Percentiles rank a stretch among this genome's conserved stretches.
Evolutionary conservation across 92 coral and sea anemone species (phyloP).

Genomic region (Desmophyllum pertusum): DNA sequence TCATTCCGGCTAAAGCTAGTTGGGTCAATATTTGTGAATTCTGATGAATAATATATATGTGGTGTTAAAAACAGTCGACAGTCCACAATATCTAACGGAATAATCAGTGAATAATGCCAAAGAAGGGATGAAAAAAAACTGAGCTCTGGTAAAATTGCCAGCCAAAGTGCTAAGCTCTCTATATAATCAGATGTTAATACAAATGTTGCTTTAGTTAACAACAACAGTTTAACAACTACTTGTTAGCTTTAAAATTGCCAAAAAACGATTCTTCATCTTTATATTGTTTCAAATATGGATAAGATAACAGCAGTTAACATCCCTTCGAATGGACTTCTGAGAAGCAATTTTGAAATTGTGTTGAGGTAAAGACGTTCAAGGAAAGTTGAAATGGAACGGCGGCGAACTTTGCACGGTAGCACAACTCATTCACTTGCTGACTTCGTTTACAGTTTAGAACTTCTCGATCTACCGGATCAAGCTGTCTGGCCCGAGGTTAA

Average conservation of each 20-base stretch:
- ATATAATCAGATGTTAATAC: not conserved
- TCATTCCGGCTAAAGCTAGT: not conserved
- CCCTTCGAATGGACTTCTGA: not conserved
- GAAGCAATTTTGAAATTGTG: not conserved
- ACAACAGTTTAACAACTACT: not conserved
- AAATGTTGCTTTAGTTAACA: not conserved
- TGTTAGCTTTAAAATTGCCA: not conserved
- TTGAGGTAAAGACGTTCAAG: not conserved
- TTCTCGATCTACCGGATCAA: not conserved
- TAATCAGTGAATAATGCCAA: too few relatives aligned
- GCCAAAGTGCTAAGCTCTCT: not conserved
- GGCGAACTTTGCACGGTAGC: not conserved
- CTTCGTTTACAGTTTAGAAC: not conserved
- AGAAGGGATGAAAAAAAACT: not conserved
- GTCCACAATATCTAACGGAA: not conserved
- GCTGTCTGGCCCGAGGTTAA: not conserved
- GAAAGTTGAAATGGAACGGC: not conserved
- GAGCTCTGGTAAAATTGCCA: not conserved
- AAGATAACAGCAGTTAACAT: not conserved
- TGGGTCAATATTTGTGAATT: not conserved
- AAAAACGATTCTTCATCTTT: not conserved
- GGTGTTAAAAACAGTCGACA: not conserved
- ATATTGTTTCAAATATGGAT: not conserved
- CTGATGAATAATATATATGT: not conserved
- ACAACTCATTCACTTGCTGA: not conserved